Percentiles rank a stretch among this genome's conserved stretches.
Evolutionary conservation across 2,888 invertebrate genomes (phyloP).

Genomic region (Drosophila neoperkinsi): DNA sequence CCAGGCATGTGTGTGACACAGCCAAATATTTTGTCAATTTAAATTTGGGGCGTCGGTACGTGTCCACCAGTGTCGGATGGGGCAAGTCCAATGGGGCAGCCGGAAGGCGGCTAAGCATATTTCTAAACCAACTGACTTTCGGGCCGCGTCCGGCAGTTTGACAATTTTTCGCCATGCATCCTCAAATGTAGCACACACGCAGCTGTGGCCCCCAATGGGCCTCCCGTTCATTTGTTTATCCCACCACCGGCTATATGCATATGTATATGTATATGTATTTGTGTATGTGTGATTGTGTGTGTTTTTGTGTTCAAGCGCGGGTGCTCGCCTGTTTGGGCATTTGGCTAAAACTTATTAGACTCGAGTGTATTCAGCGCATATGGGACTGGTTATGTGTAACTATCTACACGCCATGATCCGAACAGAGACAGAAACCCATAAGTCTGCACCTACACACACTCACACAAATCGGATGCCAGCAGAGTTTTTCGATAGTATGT

Average conservation of each 20-base stretch:
- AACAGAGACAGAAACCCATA: slow-evolving; percentile 14
- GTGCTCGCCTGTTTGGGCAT: slow-evolving; percentile 60
- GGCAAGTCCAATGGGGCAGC: slow-evolving; percentile 12
- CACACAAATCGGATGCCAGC: slow-evolving; percentile 47
- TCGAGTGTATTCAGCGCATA: slow-evolving; percentile 74
- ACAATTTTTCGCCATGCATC: slow-evolving; percentile 70
- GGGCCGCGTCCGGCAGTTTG: slow-evolving; percentile 71
- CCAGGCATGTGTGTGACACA: slow-evolving; percentile 18
- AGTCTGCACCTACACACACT: slow-evolving; percentile 15
- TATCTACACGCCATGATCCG: slow-evolving; percentile 51
- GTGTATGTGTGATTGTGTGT: slow-evolving; percentile 5
- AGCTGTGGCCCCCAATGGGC: slow-evolving; percentile 62
- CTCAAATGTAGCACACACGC: slow-evolving; percentile 69
- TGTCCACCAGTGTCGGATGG: slow-evolving; percentile 7
- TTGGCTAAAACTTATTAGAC: slow-evolving; percentile 79
- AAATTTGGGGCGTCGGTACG: slow-evolving; percentile 59
- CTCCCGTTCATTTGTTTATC: slow-evolving; percentile 74
- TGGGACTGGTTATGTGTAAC: slow-evolving; percentile 54
- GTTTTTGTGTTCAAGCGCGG: slow-evolving; percentile 25
- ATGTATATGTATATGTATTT: slow-evolving; percentile 16
- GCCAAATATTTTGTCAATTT: slow-evolving; percentile 80
- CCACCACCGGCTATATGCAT: slow-evolving; percentile 30
- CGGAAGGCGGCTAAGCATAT: slow-evolving; percentile 65
- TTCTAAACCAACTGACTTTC: slow-evolving; percentile 72
- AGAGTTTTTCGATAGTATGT: slow-evolving; percentile 20